phyloP scores from a whole-genome alignment of 2,113 vertebrate genomes.

The Isurus oxyrinchus region DNA sequence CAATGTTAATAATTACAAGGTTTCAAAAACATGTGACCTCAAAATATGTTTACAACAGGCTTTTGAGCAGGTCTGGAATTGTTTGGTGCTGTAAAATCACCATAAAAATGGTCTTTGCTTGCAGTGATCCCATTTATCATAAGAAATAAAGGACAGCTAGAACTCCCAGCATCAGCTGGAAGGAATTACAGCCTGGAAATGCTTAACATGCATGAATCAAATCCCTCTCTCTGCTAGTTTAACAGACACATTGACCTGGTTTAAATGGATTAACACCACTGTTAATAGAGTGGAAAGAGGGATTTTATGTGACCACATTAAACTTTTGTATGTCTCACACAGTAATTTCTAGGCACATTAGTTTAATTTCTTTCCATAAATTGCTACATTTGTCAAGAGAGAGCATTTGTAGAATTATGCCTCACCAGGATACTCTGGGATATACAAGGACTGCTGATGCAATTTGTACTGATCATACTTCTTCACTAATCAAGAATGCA shows the following conservation, averaged over 20 bases:
- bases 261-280: neutral
- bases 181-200: neutral
- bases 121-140: neutral
- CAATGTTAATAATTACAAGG: neutral
- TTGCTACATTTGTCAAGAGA: neutral
- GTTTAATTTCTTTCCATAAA: neutral
- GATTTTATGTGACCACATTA: neutral
- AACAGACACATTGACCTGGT: neutral
- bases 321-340: neutral
- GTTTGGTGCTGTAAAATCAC: neutral
- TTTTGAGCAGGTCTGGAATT: neutral
- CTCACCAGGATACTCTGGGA: neutral
- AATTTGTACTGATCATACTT: neutral
- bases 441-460: neutral
- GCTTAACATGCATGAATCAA: neutral
- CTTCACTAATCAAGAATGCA: neutral
- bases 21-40: neutral
- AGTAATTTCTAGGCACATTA: neutral
- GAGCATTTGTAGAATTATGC: neutral
- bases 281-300: neutral
- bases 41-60: neutral
- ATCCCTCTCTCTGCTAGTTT: neutral
- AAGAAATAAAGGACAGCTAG: neutral
- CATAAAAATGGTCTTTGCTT: neutral
- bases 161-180: neutral